phyloP scores from a whole-genome alignment of 2,113 vertebrate species.

The Pipra filicauda region DNA sequence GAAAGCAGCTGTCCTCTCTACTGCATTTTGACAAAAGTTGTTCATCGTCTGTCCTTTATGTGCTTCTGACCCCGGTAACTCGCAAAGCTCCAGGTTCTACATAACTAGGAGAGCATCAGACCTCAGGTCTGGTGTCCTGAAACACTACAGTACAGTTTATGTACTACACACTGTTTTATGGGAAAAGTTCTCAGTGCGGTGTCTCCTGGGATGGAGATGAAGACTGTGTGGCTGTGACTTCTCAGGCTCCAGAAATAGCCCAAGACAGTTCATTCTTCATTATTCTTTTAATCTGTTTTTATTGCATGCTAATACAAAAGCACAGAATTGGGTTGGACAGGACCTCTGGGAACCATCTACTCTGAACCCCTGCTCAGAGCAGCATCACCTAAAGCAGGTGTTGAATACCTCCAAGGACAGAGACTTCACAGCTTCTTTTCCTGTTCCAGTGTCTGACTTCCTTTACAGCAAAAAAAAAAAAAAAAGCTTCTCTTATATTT shows the following conservation, averaged over 20 bases:
- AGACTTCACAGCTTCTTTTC: background rate
- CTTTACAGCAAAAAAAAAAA: background rate
- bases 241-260: background rate
- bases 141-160: background rate
- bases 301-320: background rate
- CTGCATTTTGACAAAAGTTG: background rate
- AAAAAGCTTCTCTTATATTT: background rate
- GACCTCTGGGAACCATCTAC: background rate
- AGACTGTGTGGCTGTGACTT: background rate
- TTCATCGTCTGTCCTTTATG: background rate
- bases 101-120: background rate
- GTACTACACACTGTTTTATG: background rate
- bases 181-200: background rate
- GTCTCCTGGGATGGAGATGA: background rate
- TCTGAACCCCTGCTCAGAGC: background rate
- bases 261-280: background rate
- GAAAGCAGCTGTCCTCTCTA: background rate
- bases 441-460: background rate
- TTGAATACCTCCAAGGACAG: background rate
- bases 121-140: background rate
- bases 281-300: background rate
- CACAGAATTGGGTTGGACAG: background rate
- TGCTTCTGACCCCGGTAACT: background rate
- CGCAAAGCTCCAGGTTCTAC: background rate
- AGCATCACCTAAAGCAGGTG: background rate